Evolutionary conservation across 2,888 invertebrate species (phyloP).

Genomic region (Drosophila flavopinicola): DNA sequence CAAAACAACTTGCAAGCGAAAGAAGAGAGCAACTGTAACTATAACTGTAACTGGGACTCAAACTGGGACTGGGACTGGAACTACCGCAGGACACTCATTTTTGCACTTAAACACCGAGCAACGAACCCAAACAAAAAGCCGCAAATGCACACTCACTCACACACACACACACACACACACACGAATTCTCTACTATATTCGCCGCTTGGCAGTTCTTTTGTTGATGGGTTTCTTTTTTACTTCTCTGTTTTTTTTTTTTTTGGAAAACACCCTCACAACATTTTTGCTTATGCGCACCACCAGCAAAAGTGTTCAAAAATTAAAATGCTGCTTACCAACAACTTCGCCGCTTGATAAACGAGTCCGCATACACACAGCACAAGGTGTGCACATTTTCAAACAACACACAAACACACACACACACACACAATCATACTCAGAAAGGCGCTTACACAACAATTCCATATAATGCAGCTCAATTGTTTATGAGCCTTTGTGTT

Average conservation of each 20-base stretch:
- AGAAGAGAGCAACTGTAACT: constrained; percentile 45
- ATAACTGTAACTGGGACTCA: no score
- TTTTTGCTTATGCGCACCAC: constrained; percentile 55
- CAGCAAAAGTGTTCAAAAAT: constrained; percentile 70
- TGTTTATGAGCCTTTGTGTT: constrained; percentile 64
- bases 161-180: constrained; percentile 1
- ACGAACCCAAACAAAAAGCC: constrained; percentile 73
- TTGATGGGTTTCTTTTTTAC: constrained; percentile 31
- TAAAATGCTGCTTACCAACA: constrained; percentile 74
- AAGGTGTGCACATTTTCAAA: constrained; percentile 45
- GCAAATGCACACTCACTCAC: constrained; percentile 37
- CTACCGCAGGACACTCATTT: constrained; percentile 61
- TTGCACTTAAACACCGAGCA: constrained; percentile 72
- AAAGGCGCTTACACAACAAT: constrained; percentile 10
- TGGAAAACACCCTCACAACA: constrained; percentile 51
- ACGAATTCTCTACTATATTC: constrained; percentile 34
- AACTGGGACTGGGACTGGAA: no score
- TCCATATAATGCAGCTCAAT: constrained; percentile 33
- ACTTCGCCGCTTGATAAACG: constrained; percentile 73
- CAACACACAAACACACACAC: constrained; percentile 5
- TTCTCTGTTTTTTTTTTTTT: constrained; percentile 28
- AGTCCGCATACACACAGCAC: constrained; percentile 46
- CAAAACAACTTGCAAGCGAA: constrained; percentile 36
- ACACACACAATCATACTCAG: no score
- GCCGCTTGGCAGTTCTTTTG: constrained; percentile 57